Evolutionary conservation across 1,140 invertebrate species (phyloP).

Genomic region (Anastatus disparis): DNA sequence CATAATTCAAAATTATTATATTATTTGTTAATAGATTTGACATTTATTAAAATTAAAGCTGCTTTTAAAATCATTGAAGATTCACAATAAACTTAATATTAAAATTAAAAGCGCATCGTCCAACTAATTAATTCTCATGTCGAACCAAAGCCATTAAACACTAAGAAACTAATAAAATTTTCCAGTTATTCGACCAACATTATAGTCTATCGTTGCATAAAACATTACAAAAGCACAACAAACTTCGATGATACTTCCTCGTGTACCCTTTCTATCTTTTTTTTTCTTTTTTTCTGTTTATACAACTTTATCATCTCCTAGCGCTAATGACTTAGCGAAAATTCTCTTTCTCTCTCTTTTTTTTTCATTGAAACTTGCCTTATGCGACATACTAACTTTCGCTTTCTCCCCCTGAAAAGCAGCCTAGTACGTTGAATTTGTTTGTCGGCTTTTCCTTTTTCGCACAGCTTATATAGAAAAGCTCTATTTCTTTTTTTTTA

Average conservation of each 20-base stretch:
- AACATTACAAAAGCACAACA: too few species aligned
- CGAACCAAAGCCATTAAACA: not conserved
- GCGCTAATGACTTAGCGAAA: constrained; percentile 2
- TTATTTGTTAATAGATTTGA: too few species aligned
- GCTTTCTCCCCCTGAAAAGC: not conserved
- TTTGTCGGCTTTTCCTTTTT: constrained; percentile 26
- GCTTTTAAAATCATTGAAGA: too few species aligned
- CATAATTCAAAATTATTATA: too few species aligned
- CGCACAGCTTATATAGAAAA: constrained; percentile 4
- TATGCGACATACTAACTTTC: not conserved
- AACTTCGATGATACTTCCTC: constrained; percentile 12
- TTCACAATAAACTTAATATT: too few species aligned
- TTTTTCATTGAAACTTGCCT: not conserved
- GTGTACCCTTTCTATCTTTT: not conserved
- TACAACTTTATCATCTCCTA: constrained; percentile 20
- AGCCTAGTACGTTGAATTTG: constrained; percentile 9
- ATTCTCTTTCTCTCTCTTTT: not conserved
- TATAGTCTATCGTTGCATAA: too few species aligned
- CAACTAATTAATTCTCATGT: too few species aligned
- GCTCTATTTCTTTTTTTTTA: too few species aligned
- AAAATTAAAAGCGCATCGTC: too few species aligned
- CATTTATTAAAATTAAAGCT: too few species aligned
- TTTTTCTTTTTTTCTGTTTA: constrained; percentile 16
- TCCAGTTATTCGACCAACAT: not conserved
- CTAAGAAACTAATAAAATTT: not conserved